These are phyloP conservation scores for Caradrina clavipalpis DNA, from an alignment of 2,888 invertebrate species.

Conservation along the genomic window DNA sequence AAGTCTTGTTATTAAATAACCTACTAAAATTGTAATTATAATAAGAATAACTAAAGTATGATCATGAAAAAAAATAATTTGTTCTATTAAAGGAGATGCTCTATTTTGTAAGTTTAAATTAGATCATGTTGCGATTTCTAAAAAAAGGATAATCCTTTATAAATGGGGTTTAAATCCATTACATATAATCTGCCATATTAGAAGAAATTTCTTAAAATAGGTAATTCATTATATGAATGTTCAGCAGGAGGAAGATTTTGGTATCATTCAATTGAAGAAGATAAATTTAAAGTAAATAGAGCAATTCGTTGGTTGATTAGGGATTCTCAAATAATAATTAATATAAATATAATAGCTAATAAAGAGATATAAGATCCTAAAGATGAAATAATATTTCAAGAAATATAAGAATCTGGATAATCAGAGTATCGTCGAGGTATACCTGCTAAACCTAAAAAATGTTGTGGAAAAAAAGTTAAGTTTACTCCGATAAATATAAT, in stretches of 20 bases:
- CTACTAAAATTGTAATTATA: constrained; percentile 91
- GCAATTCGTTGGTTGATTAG: constrained; percentile 88
- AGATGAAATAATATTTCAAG: constrained; percentile 93
- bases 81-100: constrained; percentile 92
- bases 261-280: constrained; percentile 92
- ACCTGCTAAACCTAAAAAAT: constrained; percentile 90
- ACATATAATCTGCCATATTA: constrained; percentile 91
- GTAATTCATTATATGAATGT: constrained; percentile 91
- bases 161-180: constrained; percentile 93
- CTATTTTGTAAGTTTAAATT: constrained; percentile 91
- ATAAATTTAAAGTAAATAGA: constrained; percentile 86
- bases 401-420: constrained; percentile 92
- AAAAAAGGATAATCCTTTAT: constrained; percentile 92
- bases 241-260: constrained; percentile 91
- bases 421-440: constrained; percentile 95
- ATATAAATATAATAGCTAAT: constrained; percentile 90
- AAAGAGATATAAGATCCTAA: constrained; percentile 93
- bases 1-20: constrained; percentile 90
- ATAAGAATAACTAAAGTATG: constrained; percentile 91
- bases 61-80: constrained; percentile 92
- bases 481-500: constrained; percentile 94
- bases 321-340: constrained; percentile 92
- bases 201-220: constrained; percentile 89
- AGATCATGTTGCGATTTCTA: constrained; percentile 92
- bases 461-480: constrained; percentile 95